Evolutionary conservation across 2,113 vertebrate genomes (phyloP).

Genomic region (Cranoglanis bouderius): DNA sequence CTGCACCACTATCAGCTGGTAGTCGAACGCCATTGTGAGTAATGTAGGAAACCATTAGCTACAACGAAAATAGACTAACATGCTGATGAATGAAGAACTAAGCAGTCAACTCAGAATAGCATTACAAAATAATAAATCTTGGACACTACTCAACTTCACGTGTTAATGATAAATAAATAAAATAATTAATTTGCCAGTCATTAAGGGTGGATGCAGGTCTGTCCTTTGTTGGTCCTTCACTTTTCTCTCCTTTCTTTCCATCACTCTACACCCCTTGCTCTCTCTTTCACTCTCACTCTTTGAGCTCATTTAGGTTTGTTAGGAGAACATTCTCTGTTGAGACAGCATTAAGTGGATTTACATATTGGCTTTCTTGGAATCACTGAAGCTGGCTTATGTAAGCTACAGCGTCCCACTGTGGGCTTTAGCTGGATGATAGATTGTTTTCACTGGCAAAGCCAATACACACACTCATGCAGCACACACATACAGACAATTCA

Average conservation of each 20-base stretch:
- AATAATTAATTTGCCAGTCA: background rate
- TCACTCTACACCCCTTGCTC: background rate
- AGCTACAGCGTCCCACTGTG: slow-evolving; percentile 69
- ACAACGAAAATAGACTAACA: background rate
- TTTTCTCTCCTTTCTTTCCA: background rate
- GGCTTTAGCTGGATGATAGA: slow-evolving; percentile 73
- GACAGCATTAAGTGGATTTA: slow-evolving; percentile 76
- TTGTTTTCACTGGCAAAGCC: slow-evolving; percentile 74
- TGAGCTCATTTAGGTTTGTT: slow-evolving; percentile 38
- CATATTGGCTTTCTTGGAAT: slow-evolving; percentile 75
- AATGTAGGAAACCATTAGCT: background rate
- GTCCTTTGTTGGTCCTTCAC: background rate
- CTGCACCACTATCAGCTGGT: background rate
- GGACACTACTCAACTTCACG: background rate
- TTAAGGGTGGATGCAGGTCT: background rate
- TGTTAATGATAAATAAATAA: background rate
- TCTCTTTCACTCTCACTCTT: slow-evolving; percentile 25
- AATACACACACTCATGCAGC: slow-evolving; percentile 46
- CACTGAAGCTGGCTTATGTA: slow-evolving; percentile 61
- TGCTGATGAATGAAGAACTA: background rate
- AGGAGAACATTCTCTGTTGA: slow-evolving; percentile 66
- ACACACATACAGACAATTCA: slow-evolving; percentile 28
- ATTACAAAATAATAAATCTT: background rate
- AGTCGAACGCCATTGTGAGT: background rate
- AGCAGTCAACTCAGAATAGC: background rate